phyloP scores from a whole-genome alignment of 2,113 vertebrate genomes.

The Albula goreensis region DNA sequence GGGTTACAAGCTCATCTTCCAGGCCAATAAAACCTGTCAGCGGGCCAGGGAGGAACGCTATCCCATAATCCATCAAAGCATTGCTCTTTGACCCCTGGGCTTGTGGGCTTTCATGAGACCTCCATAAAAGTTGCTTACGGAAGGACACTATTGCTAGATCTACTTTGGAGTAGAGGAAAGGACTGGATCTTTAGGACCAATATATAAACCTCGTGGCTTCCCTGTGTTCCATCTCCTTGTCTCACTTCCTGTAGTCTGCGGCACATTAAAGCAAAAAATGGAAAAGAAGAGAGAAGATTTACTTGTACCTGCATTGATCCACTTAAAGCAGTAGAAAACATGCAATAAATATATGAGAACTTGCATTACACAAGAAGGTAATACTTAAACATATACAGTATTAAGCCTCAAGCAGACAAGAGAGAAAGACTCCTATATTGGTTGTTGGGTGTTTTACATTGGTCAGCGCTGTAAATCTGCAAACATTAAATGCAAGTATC shows the following conservation, averaged over 20 bases:
- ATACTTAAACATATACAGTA: too few species aligned
- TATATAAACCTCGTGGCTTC: constrained; percentile 42
- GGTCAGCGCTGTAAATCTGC: background rate
- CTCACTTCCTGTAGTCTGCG: background rate
- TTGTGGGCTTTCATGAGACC: constrained; percentile 78
- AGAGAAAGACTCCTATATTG: background rate
- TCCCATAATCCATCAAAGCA: constrained; percentile 99
- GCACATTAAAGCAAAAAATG: constrained; percentile 27
- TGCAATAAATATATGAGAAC: background rate
- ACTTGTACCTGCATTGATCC: constrained; percentile 34
- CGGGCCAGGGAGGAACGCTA: constrained; percentile 82
- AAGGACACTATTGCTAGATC: constrained; percentile 68
- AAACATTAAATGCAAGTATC: background rate
- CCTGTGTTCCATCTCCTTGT: background rate
- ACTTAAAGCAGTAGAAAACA: constrained; percentile 18
- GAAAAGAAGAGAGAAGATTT: constrained; percentile 30
- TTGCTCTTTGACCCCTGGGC: constrained; percentile 87
- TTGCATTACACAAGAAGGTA: background rate
- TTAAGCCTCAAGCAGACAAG: too few species aligned
- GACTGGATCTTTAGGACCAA: constrained; percentile 59
- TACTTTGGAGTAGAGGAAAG: constrained; percentile 63
- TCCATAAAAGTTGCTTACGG: constrained; percentile 78
- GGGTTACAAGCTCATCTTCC: constrained; percentile 97
- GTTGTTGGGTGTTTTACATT: background rate
- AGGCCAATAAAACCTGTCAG: constrained; percentile 97